phyloP scores from a whole-genome alignment of 2,797 vertebrate genomes.

The Aulostomus chinensis region DNA sequence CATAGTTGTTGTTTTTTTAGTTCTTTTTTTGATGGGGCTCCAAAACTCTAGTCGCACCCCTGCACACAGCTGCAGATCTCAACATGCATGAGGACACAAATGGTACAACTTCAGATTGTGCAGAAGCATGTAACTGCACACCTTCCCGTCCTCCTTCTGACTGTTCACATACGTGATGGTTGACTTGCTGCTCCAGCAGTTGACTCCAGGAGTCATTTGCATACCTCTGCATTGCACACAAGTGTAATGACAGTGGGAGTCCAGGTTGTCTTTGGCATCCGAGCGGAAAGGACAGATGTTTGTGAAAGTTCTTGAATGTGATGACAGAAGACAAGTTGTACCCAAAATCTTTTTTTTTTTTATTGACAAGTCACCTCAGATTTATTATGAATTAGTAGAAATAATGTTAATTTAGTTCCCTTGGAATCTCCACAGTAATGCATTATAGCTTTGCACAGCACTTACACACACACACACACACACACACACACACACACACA shows the following conservation, averaged over 20 bases:
- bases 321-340: no score
- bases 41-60: no score
- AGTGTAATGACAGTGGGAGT: slow-evolving; percentile 27
- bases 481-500: no score
- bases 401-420: no score
- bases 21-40: no score
- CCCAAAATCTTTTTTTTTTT: no score
- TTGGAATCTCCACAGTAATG: no score
- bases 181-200: slow-evolving; percentile 23
- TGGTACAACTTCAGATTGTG: neutral
- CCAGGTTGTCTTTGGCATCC: no score
- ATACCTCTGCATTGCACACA: slow-evolving; percentile 64
- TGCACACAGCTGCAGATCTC: slow-evolving; percentile 1
- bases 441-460: no score
- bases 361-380: no score
- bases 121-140: slow-evolving; percentile 10
- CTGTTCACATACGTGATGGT: slow-evolving; percentile 3
- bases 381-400: no score
- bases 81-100: neutral
- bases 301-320: slow-evolving; percentile 1
- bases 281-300: slow-evolving; percentile 10
- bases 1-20: no score
- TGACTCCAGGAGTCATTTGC: slow-evolving; percentile 58
- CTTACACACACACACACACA: neutral
- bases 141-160: neutral